Evolutionary conservation across 2,113 vertebrate genomes (phyloP).

Genomic region (Microcebus jonahi): DNA sequence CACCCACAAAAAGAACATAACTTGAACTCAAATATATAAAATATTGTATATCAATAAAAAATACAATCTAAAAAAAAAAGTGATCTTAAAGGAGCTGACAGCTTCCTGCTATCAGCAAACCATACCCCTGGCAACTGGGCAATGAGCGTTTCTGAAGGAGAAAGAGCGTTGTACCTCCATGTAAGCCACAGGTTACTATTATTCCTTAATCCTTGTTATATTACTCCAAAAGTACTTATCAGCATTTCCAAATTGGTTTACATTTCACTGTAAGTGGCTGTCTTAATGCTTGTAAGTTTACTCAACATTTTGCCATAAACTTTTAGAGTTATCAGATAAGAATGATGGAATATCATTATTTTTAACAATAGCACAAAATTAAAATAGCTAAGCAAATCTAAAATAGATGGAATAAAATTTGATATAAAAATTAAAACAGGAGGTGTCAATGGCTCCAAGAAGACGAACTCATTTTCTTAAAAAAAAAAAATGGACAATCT

Average conservation of each 20-base stretch:
- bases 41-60: too few species aligned
- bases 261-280: not conserved
- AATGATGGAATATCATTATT: not conserved
- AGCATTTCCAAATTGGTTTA: not conserved
- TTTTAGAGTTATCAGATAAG: not conserved
- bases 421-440: not conserved
- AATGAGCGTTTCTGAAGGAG: not conserved
- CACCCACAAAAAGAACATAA: not conserved
- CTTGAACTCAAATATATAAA: not conserved
- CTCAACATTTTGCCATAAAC: slow-evolving; percentile 5
- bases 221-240: not conserved
- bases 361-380: not conserved
- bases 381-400: slow-evolving; percentile 41
- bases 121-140: not conserved
- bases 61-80: not conserved
- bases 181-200: not conserved
- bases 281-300: slow-evolving; percentile 5
- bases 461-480: not conserved
- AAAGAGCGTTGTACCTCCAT: not conserved
- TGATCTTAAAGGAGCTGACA: not conserved
- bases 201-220: not conserved
- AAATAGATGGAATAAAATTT: slow-evolving; percentile 2
- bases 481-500: not conserved
- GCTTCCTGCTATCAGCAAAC: not conserved
- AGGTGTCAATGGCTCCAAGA: not conserved